Evolutionary conservation across 2,797 vertebrate genomes (phyloP).

Genomic region (Gambusia yucatana): DNA sequence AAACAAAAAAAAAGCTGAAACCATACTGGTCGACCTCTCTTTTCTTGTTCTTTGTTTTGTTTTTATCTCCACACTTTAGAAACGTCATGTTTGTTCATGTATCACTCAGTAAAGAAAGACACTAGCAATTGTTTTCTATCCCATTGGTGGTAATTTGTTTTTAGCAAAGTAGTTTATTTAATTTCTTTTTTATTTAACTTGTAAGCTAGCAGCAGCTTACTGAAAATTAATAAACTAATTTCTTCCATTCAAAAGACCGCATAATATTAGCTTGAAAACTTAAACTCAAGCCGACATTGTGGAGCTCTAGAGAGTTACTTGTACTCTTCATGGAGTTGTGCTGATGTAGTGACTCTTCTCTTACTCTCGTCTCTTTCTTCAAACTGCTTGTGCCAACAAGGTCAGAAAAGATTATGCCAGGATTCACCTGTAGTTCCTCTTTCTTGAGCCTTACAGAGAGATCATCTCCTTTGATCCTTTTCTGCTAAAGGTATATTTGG

Average conservation of each 20-base stretch:
- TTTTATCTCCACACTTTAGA: slow-evolving; percentile 26
- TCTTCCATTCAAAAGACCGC: not conserved
- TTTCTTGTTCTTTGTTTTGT: slow-evolving; percentile 17
- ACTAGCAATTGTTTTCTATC: not conserved
- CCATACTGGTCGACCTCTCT: slow-evolving; percentile 37
- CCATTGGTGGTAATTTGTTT: not conserved
- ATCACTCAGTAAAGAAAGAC: slow-evolving; percentile 18
- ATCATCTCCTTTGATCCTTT: not conserved
- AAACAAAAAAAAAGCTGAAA: slow-evolving; percentile 46
- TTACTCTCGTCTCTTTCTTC: not conserved
- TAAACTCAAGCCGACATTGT: not conserved
- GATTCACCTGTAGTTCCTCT: not conserved
- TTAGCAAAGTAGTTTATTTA: not conserved
- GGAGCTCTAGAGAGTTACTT: not conserved
- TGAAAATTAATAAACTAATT: not conserved
- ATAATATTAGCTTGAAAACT: not conserved
- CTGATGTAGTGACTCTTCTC: not conserved
- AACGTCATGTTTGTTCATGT: slow-evolving; percentile 10
- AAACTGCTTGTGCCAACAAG: not conserved
- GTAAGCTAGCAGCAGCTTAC: not conserved
- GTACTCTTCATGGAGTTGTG: not conserved
- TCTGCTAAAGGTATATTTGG: not conserved
- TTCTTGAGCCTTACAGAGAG: not conserved
- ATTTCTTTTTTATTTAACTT: too few species aligned
- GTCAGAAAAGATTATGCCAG: not conserved